Evolutionary conservation across 2,113 vertebrate genomes (phyloP).

Genomic region (Chelonoidis abingdonii): DNA sequence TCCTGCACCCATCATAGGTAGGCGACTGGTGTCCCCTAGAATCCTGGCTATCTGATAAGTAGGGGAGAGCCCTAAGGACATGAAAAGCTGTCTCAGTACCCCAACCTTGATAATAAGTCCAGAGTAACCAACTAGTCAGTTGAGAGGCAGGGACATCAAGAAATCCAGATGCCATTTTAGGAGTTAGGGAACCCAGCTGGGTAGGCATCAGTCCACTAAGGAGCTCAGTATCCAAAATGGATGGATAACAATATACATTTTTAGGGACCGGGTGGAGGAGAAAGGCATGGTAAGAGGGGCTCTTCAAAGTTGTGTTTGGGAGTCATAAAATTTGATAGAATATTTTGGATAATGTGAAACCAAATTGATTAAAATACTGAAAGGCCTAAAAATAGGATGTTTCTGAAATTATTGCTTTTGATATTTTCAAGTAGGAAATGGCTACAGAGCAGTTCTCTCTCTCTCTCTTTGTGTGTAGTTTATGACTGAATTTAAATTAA

Average conservation of each 20-base stretch:
- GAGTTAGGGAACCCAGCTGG: background rate
- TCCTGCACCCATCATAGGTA: background rate
- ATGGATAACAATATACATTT: background rate
- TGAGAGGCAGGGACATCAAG: background rate
- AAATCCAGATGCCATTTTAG: slow-evolving; percentile 6
- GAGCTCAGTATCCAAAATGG: background rate
- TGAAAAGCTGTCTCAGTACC: background rate
- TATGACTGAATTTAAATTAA: slow-evolving; percentile 52
- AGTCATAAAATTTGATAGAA: slow-evolving; percentile 39
- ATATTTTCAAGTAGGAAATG: slow-evolving; percentile 44
- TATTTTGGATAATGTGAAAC: slow-evolving; percentile 53
- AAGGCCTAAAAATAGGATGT: slow-evolving; percentile 49
- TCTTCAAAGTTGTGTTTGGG: slow-evolving; percentile 38
- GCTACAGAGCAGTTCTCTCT: background rate
- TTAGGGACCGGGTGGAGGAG: background rate
- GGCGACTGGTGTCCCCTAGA: background rate
- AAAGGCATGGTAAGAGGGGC: background rate
- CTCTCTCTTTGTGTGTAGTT: background rate
- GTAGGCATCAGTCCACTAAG: background rate
- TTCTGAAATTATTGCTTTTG: slow-evolving; percentile 1
- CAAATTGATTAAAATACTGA: slow-evolving; percentile 41
- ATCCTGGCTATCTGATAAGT: background rate
- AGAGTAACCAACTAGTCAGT: background rate
- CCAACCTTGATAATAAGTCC: background rate
- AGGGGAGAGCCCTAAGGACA: background rate